A percentile compares a stretch with the other conserved stretches of the same genome.
These are phyloP conservation scores for Mycteria americana DNA, from an alignment of 2,797 vertebrate genomes.

Conservation along the genomic window DNA sequence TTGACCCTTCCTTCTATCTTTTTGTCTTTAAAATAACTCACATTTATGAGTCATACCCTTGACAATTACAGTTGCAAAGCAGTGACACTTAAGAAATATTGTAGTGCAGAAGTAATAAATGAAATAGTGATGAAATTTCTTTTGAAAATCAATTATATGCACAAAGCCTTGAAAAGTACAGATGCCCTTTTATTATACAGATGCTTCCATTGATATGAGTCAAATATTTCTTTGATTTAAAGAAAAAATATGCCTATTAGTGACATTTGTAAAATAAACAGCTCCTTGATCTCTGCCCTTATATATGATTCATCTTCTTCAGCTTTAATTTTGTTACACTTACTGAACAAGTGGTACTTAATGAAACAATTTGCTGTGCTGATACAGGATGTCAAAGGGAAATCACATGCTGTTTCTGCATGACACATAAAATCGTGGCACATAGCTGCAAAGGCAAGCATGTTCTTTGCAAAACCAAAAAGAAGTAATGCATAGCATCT, in stretches of 20 bases:
- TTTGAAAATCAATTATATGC: conserved; percentile 28
- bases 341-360: conserved; percentile 37
- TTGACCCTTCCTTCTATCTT: conserved; percentile 29
- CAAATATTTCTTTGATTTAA: conserved; percentile 37
- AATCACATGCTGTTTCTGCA: not conserved
- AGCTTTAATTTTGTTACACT: conserved; percentile 36
- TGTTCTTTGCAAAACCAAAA: not conserved
- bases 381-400: not conserved
- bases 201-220: not conserved
- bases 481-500: not conserved
- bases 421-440: not conserved
- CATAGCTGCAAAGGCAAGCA: not conserved
- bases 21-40: conserved; percentile 48
- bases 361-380: conserved; percentile 13
- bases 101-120: not conserved
- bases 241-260: conserved; percentile 31
- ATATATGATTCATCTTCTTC: conserved; percentile 21
- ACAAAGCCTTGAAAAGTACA: conserved; percentile 23
- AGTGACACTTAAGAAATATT: conserved; percentile 61
- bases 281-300: conserved; percentile 37
- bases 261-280: conserved; percentile 51
- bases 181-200: conserved; percentile 12
- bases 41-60: conserved; percentile 57
- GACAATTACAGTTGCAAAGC: conserved; percentile 59
- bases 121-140: not conserved